Conservation (phyloP, 2,888 invertebrate species). For the Papilio gigon region DNA sequence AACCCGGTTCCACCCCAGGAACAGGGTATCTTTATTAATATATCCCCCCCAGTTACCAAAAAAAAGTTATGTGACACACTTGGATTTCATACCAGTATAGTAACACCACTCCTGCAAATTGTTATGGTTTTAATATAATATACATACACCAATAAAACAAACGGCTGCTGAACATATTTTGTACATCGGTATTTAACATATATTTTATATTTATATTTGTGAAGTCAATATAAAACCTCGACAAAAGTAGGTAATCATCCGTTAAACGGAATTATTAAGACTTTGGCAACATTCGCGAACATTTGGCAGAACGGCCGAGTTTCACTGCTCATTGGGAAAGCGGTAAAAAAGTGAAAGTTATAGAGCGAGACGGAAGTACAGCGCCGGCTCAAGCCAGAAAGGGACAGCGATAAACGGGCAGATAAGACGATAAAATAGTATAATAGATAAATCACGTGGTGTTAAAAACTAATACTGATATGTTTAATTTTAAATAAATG, state of each 20-base stretch:
- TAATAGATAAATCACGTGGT: conserved; percentile 31
- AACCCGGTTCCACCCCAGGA: too few species aligned
- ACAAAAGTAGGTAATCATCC: conserved; percentile 38
- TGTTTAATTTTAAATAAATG: conserved; percentile 6
- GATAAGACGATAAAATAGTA: conserved; percentile 45
- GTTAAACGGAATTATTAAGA: conserved; percentile 45
- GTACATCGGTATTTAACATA: too few species aligned
- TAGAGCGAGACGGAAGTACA: conserved; percentile 57
- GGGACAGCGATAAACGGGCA: conserved; percentile 54
- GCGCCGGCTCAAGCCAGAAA: conserved; percentile 50
- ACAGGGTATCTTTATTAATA: too few species aligned
- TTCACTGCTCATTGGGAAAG: conserved; percentile 74
- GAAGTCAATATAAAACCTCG: background rate
- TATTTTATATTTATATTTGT: background rate
- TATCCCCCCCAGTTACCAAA: too few species aligned
- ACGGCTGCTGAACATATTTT: too few species aligned
- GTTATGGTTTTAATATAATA: too few species aligned
- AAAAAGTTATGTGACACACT: too few species aligned
- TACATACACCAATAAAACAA: too few species aligned
- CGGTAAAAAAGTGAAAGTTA: conserved; percentile 77
- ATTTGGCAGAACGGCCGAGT: conserved; percentile 73
- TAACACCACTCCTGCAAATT: too few species aligned
- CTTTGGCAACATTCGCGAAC: conserved; percentile 55
- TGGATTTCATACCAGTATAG: too few species aligned
- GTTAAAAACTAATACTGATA: conserved; percentile 26